Evolutionary conservation across 2,113 vertebrate species (phyloP).

Genomic region (Chlorodrepanis virens): DNA sequence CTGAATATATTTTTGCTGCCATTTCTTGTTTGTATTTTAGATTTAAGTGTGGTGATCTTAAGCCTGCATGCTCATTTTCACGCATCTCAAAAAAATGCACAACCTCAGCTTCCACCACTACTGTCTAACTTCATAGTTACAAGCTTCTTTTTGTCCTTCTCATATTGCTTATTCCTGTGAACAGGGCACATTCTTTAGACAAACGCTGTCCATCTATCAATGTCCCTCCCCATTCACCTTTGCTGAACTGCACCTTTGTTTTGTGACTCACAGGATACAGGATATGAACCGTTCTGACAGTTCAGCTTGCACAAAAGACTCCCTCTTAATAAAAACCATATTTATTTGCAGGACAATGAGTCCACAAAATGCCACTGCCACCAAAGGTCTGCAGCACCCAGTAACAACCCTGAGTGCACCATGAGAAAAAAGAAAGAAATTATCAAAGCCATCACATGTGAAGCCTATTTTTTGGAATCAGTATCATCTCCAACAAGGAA

Average conservation of each 20-base stretch:
- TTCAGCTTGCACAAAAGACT: neutral
- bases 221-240: neutral
- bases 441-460: neutral
- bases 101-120: neutral
- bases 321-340: neutral
- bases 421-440: neutral
- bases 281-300: neutral
- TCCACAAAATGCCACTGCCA: neutral
- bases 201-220: neutral
- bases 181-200: neutral
- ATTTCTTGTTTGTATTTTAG: neutral
- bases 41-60: neutral
- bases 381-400: neutral
- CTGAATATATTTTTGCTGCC: neutral
- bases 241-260: neutral
- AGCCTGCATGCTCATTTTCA: neutral
- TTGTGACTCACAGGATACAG: neutral
- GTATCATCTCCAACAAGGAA: neutral
- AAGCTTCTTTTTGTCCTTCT: neutral
- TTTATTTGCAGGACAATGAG: neutral
- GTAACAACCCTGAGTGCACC: accelerated
- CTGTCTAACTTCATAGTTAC: neutral
- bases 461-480: neutral
- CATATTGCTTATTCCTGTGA: neutral
- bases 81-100: neutral